Base-by-base conservation (phyloP, 2,888 invertebrate species). In the Malthinus seriepunctatus region DNA sequence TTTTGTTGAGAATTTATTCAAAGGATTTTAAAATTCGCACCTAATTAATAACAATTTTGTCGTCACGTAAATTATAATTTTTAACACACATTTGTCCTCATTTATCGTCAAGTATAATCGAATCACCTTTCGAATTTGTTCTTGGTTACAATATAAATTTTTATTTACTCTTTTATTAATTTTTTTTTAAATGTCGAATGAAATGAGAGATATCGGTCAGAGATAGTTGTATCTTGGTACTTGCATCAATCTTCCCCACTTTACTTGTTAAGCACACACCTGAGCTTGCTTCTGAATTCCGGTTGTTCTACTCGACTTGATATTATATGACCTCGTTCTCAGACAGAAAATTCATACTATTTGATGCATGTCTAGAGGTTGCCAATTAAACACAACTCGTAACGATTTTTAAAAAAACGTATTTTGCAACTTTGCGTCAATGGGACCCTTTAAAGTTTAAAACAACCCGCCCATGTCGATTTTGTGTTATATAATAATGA, bases 221-320 rank as follows among this genome's bases (percentile, higher is more conserved):
- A 68, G 68, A 67, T 68, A 67, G 68, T 67, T 68, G 68, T 67
- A 66, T 63, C 66, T 62, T 51, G 50, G 59, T 63, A 62, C 66
- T 65, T 64, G 65, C 64, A 67, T 66, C 67, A 60, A 65, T 65
- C 65, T 64, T 56, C 60, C 64, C 64, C 65, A 62, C 62, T 62
- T 59, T 60, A 63, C 61, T 62, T 64, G 67, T 65, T 66, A 62
- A 65, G 59, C 66, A 68, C 23, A 23, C 66, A 65, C 65, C 65
- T 66, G 64, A 65, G 62, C 65, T 54, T 62, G 67, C 69, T 69
- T 63, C 68, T 63, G 68, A 66, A 69, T 67, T 69, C 69, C 68
- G 68, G 67, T 69, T 56, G 61, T 55, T 65, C 63, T 58, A 62
- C 65, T 62, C 61, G 64, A 66, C 64, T 51, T 46, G 37, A 47